Conservation (phyloP, 2,113 vertebrate genomes). For the Petrocephalus microphthalmus region DNA sequence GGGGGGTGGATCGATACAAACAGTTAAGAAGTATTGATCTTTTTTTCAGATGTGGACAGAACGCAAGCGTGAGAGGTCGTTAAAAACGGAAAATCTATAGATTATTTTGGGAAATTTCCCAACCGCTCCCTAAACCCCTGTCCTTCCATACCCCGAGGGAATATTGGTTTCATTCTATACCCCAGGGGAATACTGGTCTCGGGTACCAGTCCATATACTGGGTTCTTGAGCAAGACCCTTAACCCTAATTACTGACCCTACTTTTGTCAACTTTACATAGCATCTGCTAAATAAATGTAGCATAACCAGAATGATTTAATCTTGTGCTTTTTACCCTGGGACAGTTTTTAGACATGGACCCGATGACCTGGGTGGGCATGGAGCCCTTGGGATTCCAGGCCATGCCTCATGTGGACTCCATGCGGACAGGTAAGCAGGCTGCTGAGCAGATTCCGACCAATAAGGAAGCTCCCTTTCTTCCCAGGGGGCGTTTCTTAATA, state of each 20-base stretch:
- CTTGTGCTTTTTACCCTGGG: not conserved
- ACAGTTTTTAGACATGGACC: slow-evolving; percentile 29
- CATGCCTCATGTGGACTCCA: slow-evolving; percentile 24
- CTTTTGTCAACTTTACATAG: not conserved
- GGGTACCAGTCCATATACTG: not conserved
- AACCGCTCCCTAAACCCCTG: not conserved
- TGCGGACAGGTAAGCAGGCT: slow-evolving; percentile 30
- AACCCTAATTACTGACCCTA: not conserved
- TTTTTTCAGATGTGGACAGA: not conserved
- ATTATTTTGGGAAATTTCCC: not conserved
- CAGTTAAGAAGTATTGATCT: not conserved
- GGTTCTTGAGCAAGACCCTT: not conserved
- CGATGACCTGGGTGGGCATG: slow-evolving; percentile 21
- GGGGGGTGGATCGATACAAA: not conserved
- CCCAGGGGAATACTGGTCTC: not conserved
- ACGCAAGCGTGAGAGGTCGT: not conserved
- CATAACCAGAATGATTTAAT: not conserved
- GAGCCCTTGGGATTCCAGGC: slow-evolving; percentile 12
- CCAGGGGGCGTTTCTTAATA: not conserved
- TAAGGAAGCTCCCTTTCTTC: not conserved
- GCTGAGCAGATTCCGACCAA: not conserved
- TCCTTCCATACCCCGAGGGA: not conserved
- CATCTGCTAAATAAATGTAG: not conserved
- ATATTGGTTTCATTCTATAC: not conserved
- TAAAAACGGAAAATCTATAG: not conserved